Evolutionary conservation across 2,113 vertebrate species (phyloP).

Genomic region (Bolborhynchus lineola): DNA sequence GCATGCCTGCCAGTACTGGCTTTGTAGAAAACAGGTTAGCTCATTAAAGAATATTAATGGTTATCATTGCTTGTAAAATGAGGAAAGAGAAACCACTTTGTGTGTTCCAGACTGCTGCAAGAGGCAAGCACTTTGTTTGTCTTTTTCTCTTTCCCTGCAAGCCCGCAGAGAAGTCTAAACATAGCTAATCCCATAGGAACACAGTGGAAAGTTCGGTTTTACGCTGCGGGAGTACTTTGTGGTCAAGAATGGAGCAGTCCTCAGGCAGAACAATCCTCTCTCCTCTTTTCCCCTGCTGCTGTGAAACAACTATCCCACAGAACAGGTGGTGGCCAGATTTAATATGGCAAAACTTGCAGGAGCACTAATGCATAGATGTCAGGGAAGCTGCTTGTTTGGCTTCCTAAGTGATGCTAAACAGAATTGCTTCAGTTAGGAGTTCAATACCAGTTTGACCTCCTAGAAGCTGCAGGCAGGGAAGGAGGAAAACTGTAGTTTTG

Average conservation of each 20-base stretch:
- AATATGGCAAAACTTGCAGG: neutral
- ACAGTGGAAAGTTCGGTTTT: constrained; percentile 52
- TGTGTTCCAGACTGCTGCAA: constrained; percentile 21
- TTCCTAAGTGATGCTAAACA: neutral
- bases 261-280: neutral
- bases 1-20: neutral
- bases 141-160: constrained; percentile 55
- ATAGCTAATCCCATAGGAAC: constrained; percentile 61
- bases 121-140: constrained; percentile 47
- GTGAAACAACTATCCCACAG: neutral
- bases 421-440: neutral
- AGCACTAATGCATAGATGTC: neutral
- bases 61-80: constrained; percentile 30
- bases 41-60: constrained; percentile 32
- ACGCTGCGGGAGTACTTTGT: neutral
- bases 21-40: constrained; percentile 28
- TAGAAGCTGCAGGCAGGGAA: neutral
- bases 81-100: neutral
- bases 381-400: neutral
- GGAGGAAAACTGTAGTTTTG: neutral
- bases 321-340: neutral
- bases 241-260: neutral
- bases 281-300: neutral
- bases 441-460: neutral
- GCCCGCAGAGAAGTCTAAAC: constrained; percentile 56